Base-by-base conservation (phyloP, 2,113 vertebrate species). In the Perognathus longimembris region DNA sequence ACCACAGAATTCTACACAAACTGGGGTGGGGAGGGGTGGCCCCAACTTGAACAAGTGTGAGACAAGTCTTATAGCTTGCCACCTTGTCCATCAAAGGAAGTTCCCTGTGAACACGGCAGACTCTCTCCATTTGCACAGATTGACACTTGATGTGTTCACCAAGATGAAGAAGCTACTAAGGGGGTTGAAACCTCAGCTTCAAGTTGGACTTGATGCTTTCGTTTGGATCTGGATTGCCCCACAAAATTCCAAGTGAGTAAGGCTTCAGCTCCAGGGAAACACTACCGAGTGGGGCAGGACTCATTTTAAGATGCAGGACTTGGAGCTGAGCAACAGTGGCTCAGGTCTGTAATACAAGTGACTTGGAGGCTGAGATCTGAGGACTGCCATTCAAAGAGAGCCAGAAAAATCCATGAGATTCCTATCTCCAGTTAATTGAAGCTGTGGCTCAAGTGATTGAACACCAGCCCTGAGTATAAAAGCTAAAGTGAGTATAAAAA, bases 1-100 rank as follows among this genome's bases (percentile, higher is more conserved):
- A 73, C 6, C 67, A 81, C 17, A 30, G 85, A 70, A 59, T 94
- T 93, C 81, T 93, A 59, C 1, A 32, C 14, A 92, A 83, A 20
- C 45, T 89, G 84, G 50, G 50, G 11, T 6, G 50, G 18, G 34
- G 50, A 77, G 36, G 85, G 94, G 54, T 70, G 70, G 7, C 9
- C 54, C 40, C 71, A 81, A 34, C 61, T 85, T 76, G 45, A 92
- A 84, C 76, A 57, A 17, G 34, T 66, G 89, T 71, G 76, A 74
- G 59, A 42, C 5, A 79, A 86, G 17, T 28, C 63, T 90, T 90
- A 22, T 0, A 69, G 38, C 24, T 64, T 50, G 73, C 38, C 15
- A 18, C 38, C 15, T 42, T 26, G 30, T 30, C n/a, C 38, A 42
- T 59, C 32, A 67, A 45, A 91, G 40, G 32, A 63, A 64, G 59